A percentile compares a stretch with the other conserved stretches of the same genome.
Evolutionary conservation across 2,113 vertebrate genomes (phyloP).

Genomic region (Scatophagus argus): DNA sequence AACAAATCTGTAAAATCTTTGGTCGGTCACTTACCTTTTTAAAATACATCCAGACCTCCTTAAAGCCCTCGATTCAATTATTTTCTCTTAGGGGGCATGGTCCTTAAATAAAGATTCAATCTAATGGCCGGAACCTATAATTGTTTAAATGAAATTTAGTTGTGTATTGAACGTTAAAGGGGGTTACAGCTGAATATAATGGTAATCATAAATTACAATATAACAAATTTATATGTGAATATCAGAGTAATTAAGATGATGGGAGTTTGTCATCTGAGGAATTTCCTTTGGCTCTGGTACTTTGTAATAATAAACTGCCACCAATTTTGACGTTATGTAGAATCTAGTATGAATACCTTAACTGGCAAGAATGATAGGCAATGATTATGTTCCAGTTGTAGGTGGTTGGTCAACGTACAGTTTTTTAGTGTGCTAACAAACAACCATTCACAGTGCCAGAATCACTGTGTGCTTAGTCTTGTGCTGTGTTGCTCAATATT

Average conservation of each 20-base stretch:
- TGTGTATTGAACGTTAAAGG: not conserved
- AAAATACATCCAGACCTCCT: not conserved
- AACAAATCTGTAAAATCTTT: not conserved
- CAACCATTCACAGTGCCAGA: not conserved
- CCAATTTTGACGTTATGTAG: not conserved
- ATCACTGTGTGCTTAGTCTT: conserved; percentile 1
- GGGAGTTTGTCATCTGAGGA: too few relatives aligned
- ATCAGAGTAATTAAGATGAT: too few relatives aligned
- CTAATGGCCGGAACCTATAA: not conserved
- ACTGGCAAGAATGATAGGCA: not conserved
- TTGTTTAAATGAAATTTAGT: not conserved
- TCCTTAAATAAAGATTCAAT: not conserved
- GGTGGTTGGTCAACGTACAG: too few relatives aligned
- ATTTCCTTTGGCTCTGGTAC: too few relatives aligned
- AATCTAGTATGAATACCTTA: not conserved
- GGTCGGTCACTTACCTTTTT: not conserved
- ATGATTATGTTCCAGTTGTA: not conserved
- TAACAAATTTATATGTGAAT: not conserved
- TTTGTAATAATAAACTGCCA: too few relatives aligned
- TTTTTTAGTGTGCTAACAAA: not conserved
- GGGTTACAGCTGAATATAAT: not conserved
- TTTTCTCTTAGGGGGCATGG: not conserved
- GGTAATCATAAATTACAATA: not conserved
- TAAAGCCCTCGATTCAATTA: not conserved
- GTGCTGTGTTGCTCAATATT: conserved; percentile 38